These are phyloP conservation scores for Gasterosteus aculeatus DNA, from an alignment of 2,113 vertebrate genomes.

Conservation along the genomic window DNA sequence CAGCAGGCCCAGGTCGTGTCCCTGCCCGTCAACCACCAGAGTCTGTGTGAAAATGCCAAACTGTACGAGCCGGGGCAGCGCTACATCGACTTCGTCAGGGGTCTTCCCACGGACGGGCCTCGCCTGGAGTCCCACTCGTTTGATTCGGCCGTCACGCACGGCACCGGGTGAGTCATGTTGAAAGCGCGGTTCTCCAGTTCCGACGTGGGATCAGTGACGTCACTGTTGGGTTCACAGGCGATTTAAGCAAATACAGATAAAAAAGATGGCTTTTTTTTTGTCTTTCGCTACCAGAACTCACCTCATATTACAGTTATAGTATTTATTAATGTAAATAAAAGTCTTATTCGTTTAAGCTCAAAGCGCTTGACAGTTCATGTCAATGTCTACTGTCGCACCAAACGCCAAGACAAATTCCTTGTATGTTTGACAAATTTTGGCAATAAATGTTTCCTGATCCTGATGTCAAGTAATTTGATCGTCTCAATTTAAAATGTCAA, in stretches of 20 bases:
- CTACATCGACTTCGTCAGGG: conserved; percentile 91
- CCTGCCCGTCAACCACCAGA: conserved; percentile 90
- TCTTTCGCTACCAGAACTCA: background rate
- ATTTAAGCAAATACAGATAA: background rate
- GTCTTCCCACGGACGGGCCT: conserved; percentile 82
- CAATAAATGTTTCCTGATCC: too few species aligned
- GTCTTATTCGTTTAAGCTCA: background rate
- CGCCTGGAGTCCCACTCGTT: conserved; percentile 81
- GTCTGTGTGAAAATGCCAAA: conserved; percentile 92
- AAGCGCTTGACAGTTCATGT: background rate
- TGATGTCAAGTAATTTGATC: background rate
- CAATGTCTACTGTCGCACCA: too few species aligned
- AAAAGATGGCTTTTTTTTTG: background rate
- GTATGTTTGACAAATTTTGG: too few species aligned
- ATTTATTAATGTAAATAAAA: too few species aligned
- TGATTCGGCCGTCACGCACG: conserved; percentile 77
- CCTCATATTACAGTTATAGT: background rate
- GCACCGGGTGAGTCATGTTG: conserved; percentile 83
- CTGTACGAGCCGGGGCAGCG: conserved; percentile 94
- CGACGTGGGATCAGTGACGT: background rate
- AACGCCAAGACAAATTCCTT: too few species aligned
- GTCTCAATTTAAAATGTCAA: background rate
- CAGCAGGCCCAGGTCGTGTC: conserved; percentile 92
- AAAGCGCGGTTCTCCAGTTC: too few species aligned
- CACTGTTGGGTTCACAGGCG: background rate